Evolutionary conservation across 2,797 vertebrate genomes (phyloP).

Genomic region (Carcharodon carcharias): DNA sequence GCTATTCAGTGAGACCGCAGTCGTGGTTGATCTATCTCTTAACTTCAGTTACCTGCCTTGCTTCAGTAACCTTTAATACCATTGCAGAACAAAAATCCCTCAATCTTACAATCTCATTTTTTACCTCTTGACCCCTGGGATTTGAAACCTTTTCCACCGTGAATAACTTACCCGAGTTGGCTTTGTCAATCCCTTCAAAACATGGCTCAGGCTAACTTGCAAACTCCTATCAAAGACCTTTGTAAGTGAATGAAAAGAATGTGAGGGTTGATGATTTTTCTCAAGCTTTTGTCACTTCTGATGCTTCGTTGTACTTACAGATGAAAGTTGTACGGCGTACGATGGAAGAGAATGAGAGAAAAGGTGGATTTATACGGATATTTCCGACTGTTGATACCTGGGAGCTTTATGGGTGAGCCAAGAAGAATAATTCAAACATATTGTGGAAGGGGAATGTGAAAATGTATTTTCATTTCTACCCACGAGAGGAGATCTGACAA

Average conservation of each 20-base stretch:
- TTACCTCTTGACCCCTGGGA: background rate
- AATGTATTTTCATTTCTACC: background rate
- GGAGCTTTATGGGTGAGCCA: constrained; percentile 80
- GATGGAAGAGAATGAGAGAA: constrained; percentile 81
- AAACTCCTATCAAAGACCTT: background rate
- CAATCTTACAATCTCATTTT: background rate
- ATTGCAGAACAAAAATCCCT: background rate
- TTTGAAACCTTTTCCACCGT: background rate
- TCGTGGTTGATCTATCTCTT: background rate
- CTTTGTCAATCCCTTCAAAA: background rate
- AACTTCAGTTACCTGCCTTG: background rate
- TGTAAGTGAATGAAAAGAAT: background rate
- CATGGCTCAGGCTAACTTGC: background rate
- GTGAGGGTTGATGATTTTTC: background rate
- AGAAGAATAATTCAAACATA: background rate
- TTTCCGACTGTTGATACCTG: constrained; percentile 86
- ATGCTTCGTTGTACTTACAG: constrained; percentile 51
- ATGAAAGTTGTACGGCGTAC: constrained; percentile 78
- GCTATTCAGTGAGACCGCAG: background rate
- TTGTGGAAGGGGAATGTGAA: background rate
- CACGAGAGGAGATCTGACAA: background rate
- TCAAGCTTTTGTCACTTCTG: background rate
- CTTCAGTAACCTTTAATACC: background rate
- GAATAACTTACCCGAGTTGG: background rate
- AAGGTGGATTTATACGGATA: constrained; percentile 88